Conservation (phyloP, 2,888 invertebrate genomes). For the Leptopilina myrica region DNA sequence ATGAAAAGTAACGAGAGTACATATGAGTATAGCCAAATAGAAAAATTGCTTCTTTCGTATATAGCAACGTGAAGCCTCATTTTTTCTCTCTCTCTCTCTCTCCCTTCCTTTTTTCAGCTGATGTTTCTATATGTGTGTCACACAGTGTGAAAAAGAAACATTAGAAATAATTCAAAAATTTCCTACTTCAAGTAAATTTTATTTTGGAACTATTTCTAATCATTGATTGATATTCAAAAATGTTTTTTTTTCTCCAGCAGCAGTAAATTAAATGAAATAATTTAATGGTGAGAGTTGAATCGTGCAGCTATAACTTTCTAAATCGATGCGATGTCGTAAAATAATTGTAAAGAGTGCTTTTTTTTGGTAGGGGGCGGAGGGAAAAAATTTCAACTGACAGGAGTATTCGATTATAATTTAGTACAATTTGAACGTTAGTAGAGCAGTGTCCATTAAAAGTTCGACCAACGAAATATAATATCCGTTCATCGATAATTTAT, state of each 20-base stretch:
- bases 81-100: neutral
- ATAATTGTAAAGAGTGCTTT: neutral
- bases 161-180: neutral
- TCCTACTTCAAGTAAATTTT: too few species aligned
- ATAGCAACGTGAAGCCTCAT: constrained; percentile 42
- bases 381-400: neutral
- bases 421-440: constrained; percentile 20
- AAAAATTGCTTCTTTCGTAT: constrained; percentile 49
- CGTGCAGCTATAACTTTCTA: constrained; percentile 8
- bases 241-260: too few species aligned
- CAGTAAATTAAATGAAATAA: too few species aligned
- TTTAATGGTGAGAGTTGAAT: neutral
- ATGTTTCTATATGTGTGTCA: too few species aligned
- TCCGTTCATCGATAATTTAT: constrained; percentile 53
- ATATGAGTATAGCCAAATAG: constrained; percentile 54
- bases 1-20: constrained; percentile 58
- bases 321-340: too few species aligned
- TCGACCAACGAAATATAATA: constrained; percentile 24
- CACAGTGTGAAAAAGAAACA: neutral
- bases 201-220: too few species aligned
- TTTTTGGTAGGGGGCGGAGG: neutral
- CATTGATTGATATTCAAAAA: too few species aligned
- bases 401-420: constrained; percentile 32
- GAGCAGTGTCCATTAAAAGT: constrained; percentile 45
- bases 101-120: too few species aligned